Evolutionary conservation across 2,888 invertebrate genomes (phyloP), one percentile per base, ranked within the genome.

Genomic region (Archaeoteleia sp.): DNA sequence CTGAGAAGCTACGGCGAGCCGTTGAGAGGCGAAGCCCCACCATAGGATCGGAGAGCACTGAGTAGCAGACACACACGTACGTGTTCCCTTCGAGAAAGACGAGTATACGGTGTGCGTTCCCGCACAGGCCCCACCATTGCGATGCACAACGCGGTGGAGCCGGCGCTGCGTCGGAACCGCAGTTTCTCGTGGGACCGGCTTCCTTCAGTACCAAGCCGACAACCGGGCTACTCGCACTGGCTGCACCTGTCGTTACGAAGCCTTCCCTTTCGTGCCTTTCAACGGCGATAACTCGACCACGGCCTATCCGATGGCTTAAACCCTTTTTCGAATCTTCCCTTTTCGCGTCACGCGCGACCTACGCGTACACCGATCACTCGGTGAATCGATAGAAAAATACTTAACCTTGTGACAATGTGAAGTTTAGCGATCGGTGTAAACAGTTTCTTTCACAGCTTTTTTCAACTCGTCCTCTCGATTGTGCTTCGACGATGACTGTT

Each of bases 191-290:
- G 74, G 74, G 73, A 73, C 75, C 75, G 75, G 79, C 76, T 73
- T 73, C 75, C 75, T 67, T 82, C 81, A 83, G 84, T 84, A 78
- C 78, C 78, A 78, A 80, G 78, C 83, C 82, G 82, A 82, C 83
- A 75, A 77, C 73, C 81, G 82, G 75, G 78, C 77, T 76, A 78
- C 72, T 73, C 73, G 80, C 76, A 82, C 71, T 66, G 72, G 63
- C 49, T 69, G 70, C 71, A 70, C 68, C 62, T 72, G 63, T 66
- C 73, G 71, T 57, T 51, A 17, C 20, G 27, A 23, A 42, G 42
- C 51, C 57, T 46, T 51, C 39, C 29, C 10, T 30, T 42, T 25
- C 49, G 57, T 61, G 51, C 43, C 57, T 62, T 49, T 35, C 17
- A 15, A 32, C 45, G 29, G 17, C 37, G 60, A 43, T 51, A 30